phyloP scores from a whole-genome alignment of 2,797 vertebrate species.

The Valencia hispanica region DNA sequence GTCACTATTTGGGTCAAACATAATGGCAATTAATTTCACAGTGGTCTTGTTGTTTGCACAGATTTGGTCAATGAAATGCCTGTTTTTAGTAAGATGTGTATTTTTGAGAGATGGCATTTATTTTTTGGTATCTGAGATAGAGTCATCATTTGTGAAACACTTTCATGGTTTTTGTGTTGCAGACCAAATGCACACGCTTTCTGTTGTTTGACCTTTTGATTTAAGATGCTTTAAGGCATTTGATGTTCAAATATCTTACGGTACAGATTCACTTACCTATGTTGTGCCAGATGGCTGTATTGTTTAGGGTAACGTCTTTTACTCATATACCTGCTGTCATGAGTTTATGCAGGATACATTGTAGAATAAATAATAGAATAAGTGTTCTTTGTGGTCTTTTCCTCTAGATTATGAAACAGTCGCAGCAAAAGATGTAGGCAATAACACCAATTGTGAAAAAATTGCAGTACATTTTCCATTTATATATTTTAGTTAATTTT shows the following conservation, averaged over 20 bases:
- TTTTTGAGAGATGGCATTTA: conserved; percentile 1
- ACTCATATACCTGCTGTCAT: no score
- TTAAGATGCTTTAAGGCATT: no score
- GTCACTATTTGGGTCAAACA: background rate
- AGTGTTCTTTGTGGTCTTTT: background rate
- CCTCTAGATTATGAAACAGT: no score
- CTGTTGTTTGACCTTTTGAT: no score
- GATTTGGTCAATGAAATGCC: conserved; percentile 29
- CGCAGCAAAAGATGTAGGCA: background rate
- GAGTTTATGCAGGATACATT: background rate
- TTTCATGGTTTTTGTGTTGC: conserved; percentile 12
- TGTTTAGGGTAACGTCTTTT: no score
- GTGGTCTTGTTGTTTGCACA: conserved; percentile 39
- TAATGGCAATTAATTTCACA: conserved; percentile 21
- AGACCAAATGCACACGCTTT: conserved; percentile 1
- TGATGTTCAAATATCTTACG: no score
- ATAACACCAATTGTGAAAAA: background rate
- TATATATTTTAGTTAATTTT: background rate
- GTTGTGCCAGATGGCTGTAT: no score
- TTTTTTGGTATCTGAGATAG: conserved; percentile 6
- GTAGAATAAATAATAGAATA: background rate
- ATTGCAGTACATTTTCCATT: background rate
- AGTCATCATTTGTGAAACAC: conserved; percentile 24
- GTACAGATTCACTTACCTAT: no score
- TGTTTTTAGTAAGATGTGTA: no score